Conservation (phyloP, 2,797 vertebrate genomes). For the Martes flavigula region DNA sequence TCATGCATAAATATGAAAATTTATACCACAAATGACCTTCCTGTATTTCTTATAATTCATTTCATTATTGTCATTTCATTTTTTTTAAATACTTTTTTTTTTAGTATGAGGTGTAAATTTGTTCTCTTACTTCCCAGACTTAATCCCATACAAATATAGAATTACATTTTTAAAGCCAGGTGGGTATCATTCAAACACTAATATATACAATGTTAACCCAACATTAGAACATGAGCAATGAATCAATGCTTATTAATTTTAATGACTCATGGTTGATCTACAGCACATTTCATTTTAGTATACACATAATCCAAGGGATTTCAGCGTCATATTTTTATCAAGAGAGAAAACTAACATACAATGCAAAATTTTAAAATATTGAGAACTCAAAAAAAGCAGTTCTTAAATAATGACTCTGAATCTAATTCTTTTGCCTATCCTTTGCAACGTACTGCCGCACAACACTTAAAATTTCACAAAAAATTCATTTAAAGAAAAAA, state of each 20-base stretch:
- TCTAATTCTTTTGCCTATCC: not conserved
- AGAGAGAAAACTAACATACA: not conserved
- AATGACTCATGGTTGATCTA: slow-evolving; percentile 17
- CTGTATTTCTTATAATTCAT: slow-evolving; percentile 62
- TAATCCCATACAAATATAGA: not conserved
- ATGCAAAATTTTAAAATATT: slow-evolving; percentile 17
- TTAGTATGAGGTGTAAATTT: not conserved
- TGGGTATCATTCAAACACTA: slow-evolving; percentile 1
- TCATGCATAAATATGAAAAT: slow-evolving; percentile 69
- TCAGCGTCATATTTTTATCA: not conserved
- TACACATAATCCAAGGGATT: not conserved
- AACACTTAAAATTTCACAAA: slow-evolving; percentile 21
- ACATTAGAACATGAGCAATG: slow-evolving; percentile 30
- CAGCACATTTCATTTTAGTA: slow-evolving; percentile 1
- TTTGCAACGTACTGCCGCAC: not conserved
- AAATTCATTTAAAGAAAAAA: slow-evolving; percentile 45
- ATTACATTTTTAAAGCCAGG: not conserved
- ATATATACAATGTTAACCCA: not conserved
- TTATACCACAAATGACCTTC: slow-evolving; percentile 50
- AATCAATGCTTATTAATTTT: slow-evolving; percentile 42
- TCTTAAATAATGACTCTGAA: slow-evolving; percentile 31
- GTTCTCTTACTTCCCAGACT: not conserved
- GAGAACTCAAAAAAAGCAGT: slow-evolving; percentile 33
- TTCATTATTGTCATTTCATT: not conserved
- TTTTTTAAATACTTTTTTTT: not conserved